Evolutionary conservation across 2,888 invertebrate genomes (phyloP).

Genomic region (Thelaira solivaga): DNA sequence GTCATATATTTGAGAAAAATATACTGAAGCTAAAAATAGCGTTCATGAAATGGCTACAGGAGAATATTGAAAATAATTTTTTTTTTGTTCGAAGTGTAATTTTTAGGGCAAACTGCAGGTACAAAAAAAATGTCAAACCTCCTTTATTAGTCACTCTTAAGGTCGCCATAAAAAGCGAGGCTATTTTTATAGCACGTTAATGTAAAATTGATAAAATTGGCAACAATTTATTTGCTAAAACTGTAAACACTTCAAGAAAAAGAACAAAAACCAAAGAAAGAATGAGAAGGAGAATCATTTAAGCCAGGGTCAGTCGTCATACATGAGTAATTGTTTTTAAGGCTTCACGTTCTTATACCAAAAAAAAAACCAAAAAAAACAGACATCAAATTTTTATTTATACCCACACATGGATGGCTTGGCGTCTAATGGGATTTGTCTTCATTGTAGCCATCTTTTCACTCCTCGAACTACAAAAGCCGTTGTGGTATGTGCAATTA

Average conservation of each 20-base stretch:
- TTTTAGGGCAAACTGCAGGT: not conserved
- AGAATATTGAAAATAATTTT: too few relatives aligned
- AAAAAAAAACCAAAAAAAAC: too few relatives aligned
- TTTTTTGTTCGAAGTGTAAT: too few relatives aligned
- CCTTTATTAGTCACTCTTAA: not conserved
- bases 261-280: conserved; percentile 6
- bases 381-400: conserved; percentile 2
- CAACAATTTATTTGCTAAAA: conserved; percentile 14
- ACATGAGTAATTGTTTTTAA: conserved; percentile 10
- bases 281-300: not conserved
- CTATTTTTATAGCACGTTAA: not conserved
- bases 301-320: conserved; percentile 40
- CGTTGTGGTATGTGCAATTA: conserved; percentile 17
- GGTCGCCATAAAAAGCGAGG: not conserved
- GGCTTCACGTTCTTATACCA: conserved; percentile 18
- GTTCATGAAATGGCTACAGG: too few relatives aligned
- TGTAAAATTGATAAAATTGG: conserved; percentile 16
- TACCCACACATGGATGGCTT: not conserved
- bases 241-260: not conserved
- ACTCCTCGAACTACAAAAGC: not conserved
- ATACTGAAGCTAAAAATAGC: too few relatives aligned
- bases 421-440: conserved; percentile 51
- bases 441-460: conserved; percentile 27
- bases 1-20: too few relatives aligned
- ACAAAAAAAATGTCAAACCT: too few relatives aligned